Percentiles rank a stretch among this genome's conserved stretches.
Conservation (phyloP, 2,888 invertebrate species). For the Helicoverpa assulta region DNA sequence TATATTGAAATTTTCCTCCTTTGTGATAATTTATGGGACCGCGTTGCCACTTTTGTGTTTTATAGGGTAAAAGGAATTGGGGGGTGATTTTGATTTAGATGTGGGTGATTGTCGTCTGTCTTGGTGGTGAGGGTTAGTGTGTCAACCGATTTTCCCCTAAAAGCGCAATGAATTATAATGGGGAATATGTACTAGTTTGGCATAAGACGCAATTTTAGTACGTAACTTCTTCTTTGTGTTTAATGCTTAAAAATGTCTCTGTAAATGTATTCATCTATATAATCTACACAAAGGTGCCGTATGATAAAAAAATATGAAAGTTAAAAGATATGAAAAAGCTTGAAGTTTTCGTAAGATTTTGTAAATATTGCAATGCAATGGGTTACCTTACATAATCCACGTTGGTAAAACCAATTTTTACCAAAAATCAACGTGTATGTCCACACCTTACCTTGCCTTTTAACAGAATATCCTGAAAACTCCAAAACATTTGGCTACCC, state of each 20-base stretch:
- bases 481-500: background rate
- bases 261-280: too few relatives aligned
- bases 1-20: slow-evolving; percentile 39
- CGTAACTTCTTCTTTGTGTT: too few relatives aligned
- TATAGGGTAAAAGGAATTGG: slow-evolving; percentile 34
- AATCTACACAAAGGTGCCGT: too few relatives aligned
- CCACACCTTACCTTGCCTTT: background rate
- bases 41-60: slow-evolving; percentile 49
- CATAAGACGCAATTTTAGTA: background rate
- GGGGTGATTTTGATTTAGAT: slow-evolving; percentile 29
- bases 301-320: too few relatives aligned
- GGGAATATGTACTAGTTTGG: background rate
- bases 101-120: slow-evolving; percentile 21
- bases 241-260: too few relatives aligned
- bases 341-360: too few relatives aligned
- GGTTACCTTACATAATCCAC: too few relatives aligned
- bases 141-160: slow-evolving; percentile 9
- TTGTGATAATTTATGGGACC: slow-evolving; percentile 38
- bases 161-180: background rate
- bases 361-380: too few relatives aligned
- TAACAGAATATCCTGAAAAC: background rate
- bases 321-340: too few relatives aligned
- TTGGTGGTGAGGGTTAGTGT: background rate
- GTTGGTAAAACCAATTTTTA: too few relatives aligned
- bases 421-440: too few relatives aligned